These are phyloP conservation scores for Drosophila algonquin DNA, from an alignment of 2,888 invertebrate genomes.

Conservation along the genomic window DNA sequence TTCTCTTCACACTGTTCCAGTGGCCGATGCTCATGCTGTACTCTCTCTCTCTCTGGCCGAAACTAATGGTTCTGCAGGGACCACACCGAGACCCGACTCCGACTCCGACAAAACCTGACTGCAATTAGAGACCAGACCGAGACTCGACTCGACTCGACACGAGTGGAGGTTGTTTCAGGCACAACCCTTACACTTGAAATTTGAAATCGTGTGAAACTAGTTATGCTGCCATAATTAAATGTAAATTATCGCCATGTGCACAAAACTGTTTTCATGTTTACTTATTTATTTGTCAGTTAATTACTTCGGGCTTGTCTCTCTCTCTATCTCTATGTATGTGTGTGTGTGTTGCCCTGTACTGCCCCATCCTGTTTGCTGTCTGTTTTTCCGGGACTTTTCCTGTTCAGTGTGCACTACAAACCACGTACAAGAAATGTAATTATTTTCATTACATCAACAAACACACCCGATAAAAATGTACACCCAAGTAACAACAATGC, in stretches of 20 bases:
- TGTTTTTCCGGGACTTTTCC: constrained; percentile 20
- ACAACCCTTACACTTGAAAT: constrained; percentile 52
- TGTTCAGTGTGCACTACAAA: constrained; percentile 40
- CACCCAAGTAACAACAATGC: constrained; percentile 32
- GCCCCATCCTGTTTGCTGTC: constrained; percentile 2
- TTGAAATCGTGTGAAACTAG: constrained; percentile 28
- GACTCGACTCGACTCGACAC: constrained; percentile 3
- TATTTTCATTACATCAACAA: constrained; percentile 61
- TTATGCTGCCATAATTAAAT: constrained; percentile 65
- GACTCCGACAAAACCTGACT: constrained; percentile 24
- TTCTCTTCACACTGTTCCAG: constrained; percentile 25
- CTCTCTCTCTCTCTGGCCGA: constrained; percentile 12
- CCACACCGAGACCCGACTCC: constrained; percentile 3
- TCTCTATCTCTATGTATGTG: constrained; percentile 2
- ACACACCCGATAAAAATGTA: constrained; percentile 27
- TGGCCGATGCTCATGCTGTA: constrained; percentile 11
- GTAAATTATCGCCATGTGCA: constrained; percentile 64
- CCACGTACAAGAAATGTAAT: constrained; percentile 64
- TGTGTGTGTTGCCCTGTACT: constrained; percentile 8
- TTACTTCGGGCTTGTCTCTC: constrained; percentile 33
- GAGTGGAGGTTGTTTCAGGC: neutral
- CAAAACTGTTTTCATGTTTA: constrained; percentile 56
- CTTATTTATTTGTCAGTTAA: constrained; percentile 65
- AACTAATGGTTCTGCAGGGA: constrained; percentile 37
- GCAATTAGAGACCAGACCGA: constrained; percentile 35